A percentile compares a stretch with the other conserved stretches of the same genome.
Evolutionary conservation across 1,140 invertebrate species (phyloP).

Genomic region (Procambarus clarkii): DNA sequence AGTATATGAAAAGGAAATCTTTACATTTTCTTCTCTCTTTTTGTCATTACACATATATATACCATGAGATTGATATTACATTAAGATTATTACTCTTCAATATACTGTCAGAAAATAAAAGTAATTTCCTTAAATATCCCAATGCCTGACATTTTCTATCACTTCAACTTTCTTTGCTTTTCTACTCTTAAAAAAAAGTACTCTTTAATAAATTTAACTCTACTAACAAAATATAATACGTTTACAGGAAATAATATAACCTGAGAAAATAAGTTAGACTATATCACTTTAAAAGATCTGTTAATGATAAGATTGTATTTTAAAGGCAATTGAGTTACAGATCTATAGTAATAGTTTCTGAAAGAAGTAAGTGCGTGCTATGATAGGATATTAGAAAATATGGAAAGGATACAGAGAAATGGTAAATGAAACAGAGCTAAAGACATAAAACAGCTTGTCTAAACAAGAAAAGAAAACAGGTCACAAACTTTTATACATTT

Average conservation of each 20-base stretch:
- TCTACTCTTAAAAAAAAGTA: not conserved
- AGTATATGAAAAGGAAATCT: constrained; percentile 30
- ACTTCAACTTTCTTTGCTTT: not conserved
- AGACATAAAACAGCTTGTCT: not conserved
- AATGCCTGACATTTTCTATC: not conserved
- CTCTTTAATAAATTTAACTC: not conserved
- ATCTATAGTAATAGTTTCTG: not conserved
- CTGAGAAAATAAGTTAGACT: too few relatives aligned
- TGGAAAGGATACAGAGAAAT: not conserved
- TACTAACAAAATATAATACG: not conserved
- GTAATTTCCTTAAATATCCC: not conserved
- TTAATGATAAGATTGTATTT: not conserved
- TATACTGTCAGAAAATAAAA: not conserved
- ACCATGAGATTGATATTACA: not conserved
- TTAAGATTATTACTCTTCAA: not conserved
- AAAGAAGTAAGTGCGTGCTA: not conserved
- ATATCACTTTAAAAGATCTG: not conserved
- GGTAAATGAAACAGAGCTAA: not conserved
- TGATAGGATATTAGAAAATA: not conserved
- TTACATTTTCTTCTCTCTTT: constrained; percentile 29
- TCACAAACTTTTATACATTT: not conserved
- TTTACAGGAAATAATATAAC: not conserved
- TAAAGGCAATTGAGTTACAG: constrained; percentile 10
- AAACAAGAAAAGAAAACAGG: not conserved
- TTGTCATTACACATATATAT: not conserved